Base-by-base conservation (phyloP, 2,888 invertebrate species). In the Venusia cambrica region DNA sequence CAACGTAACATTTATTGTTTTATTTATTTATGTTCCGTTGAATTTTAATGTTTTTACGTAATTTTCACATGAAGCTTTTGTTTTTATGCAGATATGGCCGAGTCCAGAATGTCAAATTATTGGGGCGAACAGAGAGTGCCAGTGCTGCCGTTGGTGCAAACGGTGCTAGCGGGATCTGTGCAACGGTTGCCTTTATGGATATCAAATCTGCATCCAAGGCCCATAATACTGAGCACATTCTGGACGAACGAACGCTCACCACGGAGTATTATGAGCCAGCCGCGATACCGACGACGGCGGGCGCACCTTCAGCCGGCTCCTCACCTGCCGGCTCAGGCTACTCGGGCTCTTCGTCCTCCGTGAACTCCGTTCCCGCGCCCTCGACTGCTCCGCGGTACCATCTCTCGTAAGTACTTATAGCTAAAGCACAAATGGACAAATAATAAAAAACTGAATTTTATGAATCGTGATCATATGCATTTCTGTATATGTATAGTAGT, bases 121-220 rank as follows among this genome's bases (percentile, higher is more conserved):
- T 96, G 91, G 91, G 93, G 79, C 80, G 85, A 81, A 78, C 77
- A 73, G 89, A 87, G 73, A 85, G 73, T 78, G 76, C 81, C 76
- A 78, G 68, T 81, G 70, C 80, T 73, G 83, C 71, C 72, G 80
- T 88, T 67, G 84, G 76, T 66, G 83, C 81, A 60, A 51, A 51
- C 54, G 79, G 80, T 65, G 77, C 87, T 81, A 89, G 89, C 81
- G 91, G 93, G 74, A 89, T 92, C 80, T 94, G 94, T 88, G 95
- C 95, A 83, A 94, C 95, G 77, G 95, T 96, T 88, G 95, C 95
- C 87, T 97, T 97, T 90, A 96, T 97, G 92, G 97, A 97, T 90
- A 97, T 97, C 90, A 96, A 95, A 89, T 96, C 96, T 71, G 97
- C 97, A 76, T 93, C 96, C 74, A 97, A 97, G 89, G 95, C 97